Base-by-base conservation (phyloP, 2,888 invertebrate genomes). In the Agriotes lineatus region DNA sequence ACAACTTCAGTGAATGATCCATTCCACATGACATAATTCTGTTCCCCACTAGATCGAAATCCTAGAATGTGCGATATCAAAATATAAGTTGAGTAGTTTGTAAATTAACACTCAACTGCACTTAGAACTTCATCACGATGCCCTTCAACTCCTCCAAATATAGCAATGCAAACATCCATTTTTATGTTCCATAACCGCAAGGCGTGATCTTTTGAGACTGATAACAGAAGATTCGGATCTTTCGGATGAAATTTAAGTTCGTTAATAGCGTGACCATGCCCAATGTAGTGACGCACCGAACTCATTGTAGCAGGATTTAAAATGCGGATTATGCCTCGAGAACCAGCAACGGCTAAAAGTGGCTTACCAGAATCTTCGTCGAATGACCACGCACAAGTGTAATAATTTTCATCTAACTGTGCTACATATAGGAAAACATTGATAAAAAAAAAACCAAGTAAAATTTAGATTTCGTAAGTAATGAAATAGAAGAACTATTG, bases 141-240 rank as follows among this genome's bases (percentile, higher is more conserved):
- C 0, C 98, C 99, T 84, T 98, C 98, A 0, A 97, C 97, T 0
- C 98, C 98, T 2, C 97, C 98, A 82, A 99, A 97, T 71, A 98
- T 96, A 0, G 96, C 96, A 48, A 98, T 94, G 80, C 96, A 97
- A 1, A 95, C 93, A 81, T 96, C 96, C 1, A 95, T 95, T 85
- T 94, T 93, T 20, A 98, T 93, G 81, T 99, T 99, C 97, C 98
- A 98, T 5, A 99, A 85, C 39, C 96, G 87, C 50, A 96, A 83
- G 0, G 95, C 94, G 72, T 83, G 83, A 82, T 95, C 97, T 84
- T 98, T 98, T 69, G 97, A 97, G 0, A 95, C 96, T 0, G 96
- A 96, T 0, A 98, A 85, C 0, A 99, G 86, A 60, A 99, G 86
- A 82, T 96, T 95, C 0, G 95, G 94, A 81, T 96, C 93, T 63